These are phyloP conservation scores for Coreoperca whiteheadi DNA, from an alignment of 2,113 vertebrate genomes.

Conservation along the genomic window DNA sequence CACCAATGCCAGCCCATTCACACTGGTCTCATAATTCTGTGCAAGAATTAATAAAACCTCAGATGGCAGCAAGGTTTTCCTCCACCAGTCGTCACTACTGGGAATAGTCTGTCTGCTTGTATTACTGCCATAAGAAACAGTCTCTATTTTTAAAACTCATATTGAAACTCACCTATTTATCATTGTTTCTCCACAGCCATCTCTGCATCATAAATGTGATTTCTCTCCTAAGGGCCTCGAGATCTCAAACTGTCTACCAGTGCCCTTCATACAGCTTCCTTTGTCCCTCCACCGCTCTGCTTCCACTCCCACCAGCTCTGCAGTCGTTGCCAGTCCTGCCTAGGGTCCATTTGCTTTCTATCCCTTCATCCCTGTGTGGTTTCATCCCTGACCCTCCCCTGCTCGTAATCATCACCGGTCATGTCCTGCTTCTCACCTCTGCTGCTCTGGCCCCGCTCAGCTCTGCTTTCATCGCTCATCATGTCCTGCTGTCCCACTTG, in stretches of 20 bases:
- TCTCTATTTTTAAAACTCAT: conserved; percentile 61
- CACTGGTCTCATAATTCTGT: conserved; percentile 32
- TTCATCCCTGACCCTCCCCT: conserved; percentile 50
- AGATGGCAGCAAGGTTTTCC: conserved; percentile 37
- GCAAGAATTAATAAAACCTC: conserved; percentile 41
- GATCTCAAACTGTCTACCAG: conserved; percentile 48
- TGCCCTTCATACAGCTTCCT: conserved; percentile 33
- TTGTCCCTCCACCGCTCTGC: background rate
- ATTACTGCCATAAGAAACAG: conserved; percentile 35
- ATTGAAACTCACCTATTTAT: conserved; percentile 62
- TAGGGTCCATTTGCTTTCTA: conserved; percentile 40
- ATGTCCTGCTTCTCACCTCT: conserved; percentile 67
- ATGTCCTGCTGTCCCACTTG: conserved; percentile 52
- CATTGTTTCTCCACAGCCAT: conserved; percentile 35
- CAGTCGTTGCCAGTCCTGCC: conserved; percentile 5
- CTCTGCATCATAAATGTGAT: conserved; percentile 46
- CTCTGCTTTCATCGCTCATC: conserved; percentile 59
- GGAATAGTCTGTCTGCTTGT: conserved; percentile 54
- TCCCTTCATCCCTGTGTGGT: conserved; percentile 38
- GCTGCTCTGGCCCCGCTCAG: conserved; percentile 47
- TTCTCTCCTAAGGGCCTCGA: conserved; percentile 37
- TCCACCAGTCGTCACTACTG: conserved; percentile 24
- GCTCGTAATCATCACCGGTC: conserved; percentile 53
- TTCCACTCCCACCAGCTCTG: conserved; percentile 10
- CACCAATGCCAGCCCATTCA: background rate